Evolutionary conservation across 2,797 vertebrate genomes (phyloP).

Genomic region (Periparus ater): DNA sequence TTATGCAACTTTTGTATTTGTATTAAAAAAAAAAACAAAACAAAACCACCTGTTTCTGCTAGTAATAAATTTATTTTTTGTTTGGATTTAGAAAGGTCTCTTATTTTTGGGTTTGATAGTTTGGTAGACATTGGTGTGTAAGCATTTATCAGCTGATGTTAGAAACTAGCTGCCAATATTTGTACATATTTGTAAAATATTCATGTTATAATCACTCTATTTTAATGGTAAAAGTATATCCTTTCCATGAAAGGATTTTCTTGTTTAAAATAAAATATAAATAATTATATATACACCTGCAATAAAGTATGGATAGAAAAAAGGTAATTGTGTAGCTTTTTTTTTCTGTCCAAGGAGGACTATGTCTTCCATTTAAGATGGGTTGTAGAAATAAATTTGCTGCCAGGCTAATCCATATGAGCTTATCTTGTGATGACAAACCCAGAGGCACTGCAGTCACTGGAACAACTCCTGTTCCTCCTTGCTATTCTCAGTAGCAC

Average conservation of each 20-base stretch:
- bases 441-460: neutral
- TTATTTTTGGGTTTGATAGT: conserved; percentile 9
- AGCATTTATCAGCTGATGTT: conserved; percentile 39
- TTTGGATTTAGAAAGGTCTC: neutral
- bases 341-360: neutral
- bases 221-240: conserved; percentile 61
- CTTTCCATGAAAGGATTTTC: conserved; percentile 75
- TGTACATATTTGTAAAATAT: conserved; percentile 70
- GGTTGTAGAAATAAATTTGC: neutral
- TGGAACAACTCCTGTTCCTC: neutral
- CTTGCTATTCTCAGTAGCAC: neutral
- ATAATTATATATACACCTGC: conserved; percentile 44
- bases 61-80: conserved; percentile 9
- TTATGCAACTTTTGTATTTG: conserved; percentile 60
- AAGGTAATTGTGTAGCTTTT: neutral
- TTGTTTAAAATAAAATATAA: conserved; percentile 44
- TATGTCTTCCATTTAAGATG: neutral
- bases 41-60: neutral
- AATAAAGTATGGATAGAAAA: conserved; percentile 67
- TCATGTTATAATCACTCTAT: conserved; percentile 23
- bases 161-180: conserved; percentile 58
- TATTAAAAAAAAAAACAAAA: neutral
- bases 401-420: neutral
- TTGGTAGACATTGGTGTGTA: neutral
- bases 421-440: neutral